Base-by-base conservation (phyloP, 2,113 vertebrate species). In the Scomber colias region DNA sequence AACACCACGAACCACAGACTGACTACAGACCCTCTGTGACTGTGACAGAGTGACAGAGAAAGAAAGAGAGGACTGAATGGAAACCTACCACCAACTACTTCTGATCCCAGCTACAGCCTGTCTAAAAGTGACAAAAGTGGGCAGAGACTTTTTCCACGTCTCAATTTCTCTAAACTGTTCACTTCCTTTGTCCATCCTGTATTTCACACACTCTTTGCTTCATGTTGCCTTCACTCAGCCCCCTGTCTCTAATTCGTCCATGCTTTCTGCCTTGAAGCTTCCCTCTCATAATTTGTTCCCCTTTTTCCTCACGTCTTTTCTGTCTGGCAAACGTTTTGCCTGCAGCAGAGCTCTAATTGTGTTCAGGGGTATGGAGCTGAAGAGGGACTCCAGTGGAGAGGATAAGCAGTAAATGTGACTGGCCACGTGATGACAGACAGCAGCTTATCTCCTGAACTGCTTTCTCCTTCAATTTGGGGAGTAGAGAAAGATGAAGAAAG, bases 391-490 rank as follows among this genome's bases (percentile, higher is more conserved):
- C 46, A 19, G n/a, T 31, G 51, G 30, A 66, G 64, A 77, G 62
- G 61, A 83, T 30, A 71, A 64, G 69, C 67, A 35, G 51, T 68
- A 77, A 73, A 85, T 75, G 78, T 54, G 77, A 66, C 27, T 35
- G 44, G 54, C 64, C 69, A 69, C 61, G 27, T 54, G 51, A 79
- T 80, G 78, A 87, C 78, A 84, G 49, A 46, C 50, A 45, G 51
- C 57, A 77, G 71, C 49, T 78, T 53, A 74, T 77, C 68, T 62
- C 54, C 72, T 30, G 44, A 10, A n/a, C 54, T 35, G 11, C 48
- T 67, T 46, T 35, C 9, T 40, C 12, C 55, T 61, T 27, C 48
- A 30, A 64, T 8, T 61, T 3, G 44, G 27, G 4, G 19, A 45
- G 30, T 35, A 16, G 1, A 40, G 53, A 66, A 40, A 40, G 12